Conservation (phyloP, 1,140 invertebrate genomes). For the Psilanteris sp. region DNA sequence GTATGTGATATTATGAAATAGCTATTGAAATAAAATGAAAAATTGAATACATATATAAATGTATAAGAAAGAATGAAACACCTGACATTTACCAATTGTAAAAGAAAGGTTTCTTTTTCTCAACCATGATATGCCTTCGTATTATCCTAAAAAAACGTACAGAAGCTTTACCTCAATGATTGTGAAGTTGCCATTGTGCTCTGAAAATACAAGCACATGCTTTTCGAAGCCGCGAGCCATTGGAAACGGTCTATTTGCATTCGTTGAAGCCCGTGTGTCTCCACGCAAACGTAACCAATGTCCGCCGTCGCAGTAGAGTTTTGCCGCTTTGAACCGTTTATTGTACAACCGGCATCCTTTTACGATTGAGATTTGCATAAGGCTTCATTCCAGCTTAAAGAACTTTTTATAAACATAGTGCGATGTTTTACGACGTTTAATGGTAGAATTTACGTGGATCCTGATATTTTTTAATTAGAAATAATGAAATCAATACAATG, state of each 20-base stretch:
- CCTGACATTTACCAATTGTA: too few species aligned
- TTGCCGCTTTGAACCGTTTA: slow-evolving; percentile 47
- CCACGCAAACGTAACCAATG: slow-evolving; percentile 52
- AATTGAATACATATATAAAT: too few species aligned
- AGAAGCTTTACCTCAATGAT: slow-evolving; percentile 46
- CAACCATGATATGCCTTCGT: slow-evolving; percentile 33
- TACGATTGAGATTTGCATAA: slow-evolving; percentile 44
- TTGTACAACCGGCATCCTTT: slow-evolving; percentile 31
- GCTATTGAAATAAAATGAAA: too few species aligned
- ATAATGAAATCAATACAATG: too few species aligned
- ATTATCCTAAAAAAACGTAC: slow-evolving; percentile 32
- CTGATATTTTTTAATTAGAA: not conserved
- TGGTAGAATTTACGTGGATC: slow-evolving; percentile 1
- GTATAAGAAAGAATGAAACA: too few species aligned
- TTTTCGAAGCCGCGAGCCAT: slow-evolving; percentile 50
- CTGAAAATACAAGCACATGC: slow-evolving; percentile 43
- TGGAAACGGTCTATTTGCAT: slow-evolving; percentile 54
- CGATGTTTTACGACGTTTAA: slow-evolving; percentile 13
- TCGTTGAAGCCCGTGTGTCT: slow-evolving; percentile 27
- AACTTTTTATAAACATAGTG: slow-evolving; percentile 27
- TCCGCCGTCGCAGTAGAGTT: slow-evolving; percentile 23
- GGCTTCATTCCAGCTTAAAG: slow-evolving; percentile 33
- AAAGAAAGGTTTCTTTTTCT: slow-evolving; percentile 43
- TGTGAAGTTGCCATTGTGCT: slow-evolving; percentile 52
- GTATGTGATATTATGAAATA: too few species aligned